Percentiles rank a stretch among this genome's conserved stretches.
Conservation (phyloP, 1,140 invertebrate species). For the Drosophila novamexicana region DNA sequence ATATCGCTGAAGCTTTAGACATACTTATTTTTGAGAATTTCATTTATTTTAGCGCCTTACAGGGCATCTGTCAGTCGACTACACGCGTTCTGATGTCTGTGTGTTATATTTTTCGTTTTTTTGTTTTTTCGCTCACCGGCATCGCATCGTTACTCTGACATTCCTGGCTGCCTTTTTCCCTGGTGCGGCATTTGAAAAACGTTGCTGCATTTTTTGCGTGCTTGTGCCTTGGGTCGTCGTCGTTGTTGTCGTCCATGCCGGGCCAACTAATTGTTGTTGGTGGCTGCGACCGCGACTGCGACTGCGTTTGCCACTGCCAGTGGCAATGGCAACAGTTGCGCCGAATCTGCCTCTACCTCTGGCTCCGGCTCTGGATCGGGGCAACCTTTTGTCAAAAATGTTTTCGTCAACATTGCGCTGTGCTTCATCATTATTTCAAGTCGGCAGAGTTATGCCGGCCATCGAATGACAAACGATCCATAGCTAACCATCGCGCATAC, state of each 20-base stretch:
- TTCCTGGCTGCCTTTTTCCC: constrained; percentile 46
- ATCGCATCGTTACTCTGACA: constrained; percentile 46
- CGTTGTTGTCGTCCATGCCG: background rate
- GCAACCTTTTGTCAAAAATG: constrained; percentile 47
- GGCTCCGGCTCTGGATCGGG: background rate
- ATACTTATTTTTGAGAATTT: too few species aligned
- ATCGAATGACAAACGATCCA: constrained; percentile 49
- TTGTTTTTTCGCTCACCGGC: constrained; percentile 18
- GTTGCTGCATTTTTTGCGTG: constrained; percentile 78
- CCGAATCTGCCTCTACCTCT: background rate
- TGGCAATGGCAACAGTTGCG: background rate
- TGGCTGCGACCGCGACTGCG: background rate
- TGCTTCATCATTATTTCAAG: constrained; percentile 46
- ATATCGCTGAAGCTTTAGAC: too few species aligned
- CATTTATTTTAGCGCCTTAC: background rate
- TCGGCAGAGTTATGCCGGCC: constrained; percentile 39
- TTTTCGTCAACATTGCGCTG: constrained; percentile 40
- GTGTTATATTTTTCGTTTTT: background rate
- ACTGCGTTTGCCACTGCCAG: background rate
- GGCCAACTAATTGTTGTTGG: constrained; percentile 69
- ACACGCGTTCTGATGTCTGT: background rate
- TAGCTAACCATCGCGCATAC: constrained; percentile 23
- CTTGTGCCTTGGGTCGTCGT: constrained; percentile 37
- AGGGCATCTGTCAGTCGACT: background rate
- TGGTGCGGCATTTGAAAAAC: constrained; percentile 72